phyloP scores from a whole-genome alignment of 2,113 vertebrate genomes.

The Xenus cinereus region DNA sequence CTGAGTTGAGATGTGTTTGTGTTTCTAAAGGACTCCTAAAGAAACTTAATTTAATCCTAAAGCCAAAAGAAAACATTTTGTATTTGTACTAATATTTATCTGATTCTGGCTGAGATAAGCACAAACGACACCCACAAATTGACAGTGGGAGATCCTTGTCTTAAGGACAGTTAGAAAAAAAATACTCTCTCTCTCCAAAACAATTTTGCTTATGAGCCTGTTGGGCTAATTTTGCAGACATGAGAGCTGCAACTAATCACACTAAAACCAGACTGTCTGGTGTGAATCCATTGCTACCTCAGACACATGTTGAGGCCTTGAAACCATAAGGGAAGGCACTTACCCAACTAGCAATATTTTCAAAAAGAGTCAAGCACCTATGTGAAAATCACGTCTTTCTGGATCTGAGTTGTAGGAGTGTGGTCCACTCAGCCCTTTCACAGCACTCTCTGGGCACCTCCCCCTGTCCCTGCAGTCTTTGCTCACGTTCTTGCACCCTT shows the following conservation, averaged over 20 bases:
- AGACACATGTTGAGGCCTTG: background rate
- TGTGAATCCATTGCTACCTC: background rate
- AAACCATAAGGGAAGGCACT: background rate
- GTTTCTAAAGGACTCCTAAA: conserved; percentile 4
- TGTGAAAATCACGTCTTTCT: background rate
- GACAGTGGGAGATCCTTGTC: background rate
- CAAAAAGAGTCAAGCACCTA: background rate
- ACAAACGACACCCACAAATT: background rate
- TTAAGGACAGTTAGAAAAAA: background rate
- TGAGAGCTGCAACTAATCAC: background rate
- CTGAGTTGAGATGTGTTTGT: background rate
- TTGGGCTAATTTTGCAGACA: background rate
- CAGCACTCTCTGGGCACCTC: background rate
- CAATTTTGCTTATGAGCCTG: background rate
- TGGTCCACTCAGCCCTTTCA: background rate
- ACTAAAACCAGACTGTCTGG: background rate
- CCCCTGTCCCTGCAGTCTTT: background rate
- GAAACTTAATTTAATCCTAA: background rate
- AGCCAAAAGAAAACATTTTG: background rate
- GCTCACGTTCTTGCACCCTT: background rate
- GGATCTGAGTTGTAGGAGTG: background rate
- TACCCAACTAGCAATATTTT: background rate
- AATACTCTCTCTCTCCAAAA: background rate
- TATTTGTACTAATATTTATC: background rate
- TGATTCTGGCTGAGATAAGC: background rate